Evolutionary conservation across 2,113 vertebrate genomes (phyloP).

Genomic region (Phalacrocorax brasilianus): DNA sequence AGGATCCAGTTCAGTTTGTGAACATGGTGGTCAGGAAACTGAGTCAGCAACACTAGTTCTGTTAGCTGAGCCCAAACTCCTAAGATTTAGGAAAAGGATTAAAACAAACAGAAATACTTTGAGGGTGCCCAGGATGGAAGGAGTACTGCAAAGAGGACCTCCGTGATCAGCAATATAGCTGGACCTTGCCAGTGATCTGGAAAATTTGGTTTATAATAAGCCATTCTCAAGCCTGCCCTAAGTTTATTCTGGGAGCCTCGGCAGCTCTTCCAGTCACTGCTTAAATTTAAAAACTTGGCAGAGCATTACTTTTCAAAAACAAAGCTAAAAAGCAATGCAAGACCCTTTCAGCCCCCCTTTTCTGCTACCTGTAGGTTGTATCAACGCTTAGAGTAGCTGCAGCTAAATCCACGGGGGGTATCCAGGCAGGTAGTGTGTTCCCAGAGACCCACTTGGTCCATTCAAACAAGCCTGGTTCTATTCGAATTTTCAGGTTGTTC

Average conservation of each 20-base stretch:
- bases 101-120: background rate
- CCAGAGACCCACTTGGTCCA: constrained; percentile 99
- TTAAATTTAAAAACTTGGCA: background rate
- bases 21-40: background rate
- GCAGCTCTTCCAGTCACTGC: background rate
- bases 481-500: constrained; percentile 87
- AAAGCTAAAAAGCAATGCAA: background rate
- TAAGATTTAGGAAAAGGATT: background rate
- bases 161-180: background rate
- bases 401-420: constrained; percentile 85
- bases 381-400: constrained; percentile 90
- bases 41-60: background rate
- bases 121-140: background rate
- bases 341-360: background rate
- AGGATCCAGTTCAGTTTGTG: background rate
- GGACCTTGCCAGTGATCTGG: background rate
- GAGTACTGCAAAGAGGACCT: background rate
- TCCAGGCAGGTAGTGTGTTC: constrained; percentile 88
- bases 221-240: background rate
- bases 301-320: background rate
- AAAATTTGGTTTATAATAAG: background rate
- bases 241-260: background rate
- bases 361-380: constrained; percentile 92
- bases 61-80: background rate
- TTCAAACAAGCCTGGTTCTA: constrained; percentile 95